phyloP scores from a whole-genome alignment of 2,888 invertebrate genomes.

The Argyra leucocephala region DNA sequence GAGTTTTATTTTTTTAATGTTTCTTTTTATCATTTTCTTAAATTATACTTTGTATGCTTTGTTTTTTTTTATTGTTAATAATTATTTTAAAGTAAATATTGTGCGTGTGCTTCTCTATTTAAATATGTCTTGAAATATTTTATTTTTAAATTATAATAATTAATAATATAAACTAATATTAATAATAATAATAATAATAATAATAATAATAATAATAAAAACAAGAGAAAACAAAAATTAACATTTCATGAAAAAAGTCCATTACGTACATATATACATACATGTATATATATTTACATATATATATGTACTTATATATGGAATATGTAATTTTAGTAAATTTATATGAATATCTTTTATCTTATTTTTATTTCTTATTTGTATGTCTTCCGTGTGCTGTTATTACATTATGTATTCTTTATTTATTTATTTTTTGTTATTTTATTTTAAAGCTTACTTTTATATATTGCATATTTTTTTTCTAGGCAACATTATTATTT shows the following conservation, averaged over 20 bases:
- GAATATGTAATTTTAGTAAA: no score
- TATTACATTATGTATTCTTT: background rate
- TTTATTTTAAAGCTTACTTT: background rate
- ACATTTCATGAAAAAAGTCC: background rate
- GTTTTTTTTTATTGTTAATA: background rate
- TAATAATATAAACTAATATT: no score
- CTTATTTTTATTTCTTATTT: background rate
- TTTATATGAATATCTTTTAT: background rate
- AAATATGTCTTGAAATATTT: background rate
- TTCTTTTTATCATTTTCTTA: background rate
- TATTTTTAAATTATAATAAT: no score
- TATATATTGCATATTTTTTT: slow-evolving; percentile 6
- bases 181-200: background rate
- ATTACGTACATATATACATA: no score
- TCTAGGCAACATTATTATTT: slow-evolving; percentile 2
- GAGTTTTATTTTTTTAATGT: background rate
- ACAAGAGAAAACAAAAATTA: background rate
- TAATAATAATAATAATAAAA: background rate
- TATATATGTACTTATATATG: no score
- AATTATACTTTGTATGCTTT: background rate
- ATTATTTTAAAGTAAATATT: background rate
- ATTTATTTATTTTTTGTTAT: background rate
- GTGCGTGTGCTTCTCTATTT: background rate
- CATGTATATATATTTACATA: no score
- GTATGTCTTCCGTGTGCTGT: background rate